Base-by-base conservation (phyloP, 1,140 invertebrate genomes). In the Hydropsyche tenuis region DNA sequence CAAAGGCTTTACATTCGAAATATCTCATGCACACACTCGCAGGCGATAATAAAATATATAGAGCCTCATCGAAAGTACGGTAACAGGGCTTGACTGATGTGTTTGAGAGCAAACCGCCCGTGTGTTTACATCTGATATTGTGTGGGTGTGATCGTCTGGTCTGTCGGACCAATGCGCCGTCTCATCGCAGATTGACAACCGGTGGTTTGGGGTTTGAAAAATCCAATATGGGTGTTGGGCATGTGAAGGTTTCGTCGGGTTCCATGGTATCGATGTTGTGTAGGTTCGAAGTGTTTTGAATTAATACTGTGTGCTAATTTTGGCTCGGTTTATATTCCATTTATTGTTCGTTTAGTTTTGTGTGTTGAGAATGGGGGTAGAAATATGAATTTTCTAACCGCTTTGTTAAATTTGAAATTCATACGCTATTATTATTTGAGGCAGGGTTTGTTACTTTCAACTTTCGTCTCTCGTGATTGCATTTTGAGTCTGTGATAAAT, bases 81-180 rank as follows among this genome's bases (percentile, higher is more conserved):
- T 60, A 60, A 60, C 56, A 60, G 56, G 56, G 56, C 56, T 60
- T 60, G 56, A 60, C 56, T 60, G 56, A 60, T 60, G 56, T 60
- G 56, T 60, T 60, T 60, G 56, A 60, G 56, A 60, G 56, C 56
- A 60, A 60, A 60, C 56, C 56, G 56, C 56, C 56, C 56, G 56
- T 60, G 23, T 60, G 56, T 60, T 60, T 60, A 60, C 56, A 60
- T 60, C 56, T 60, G 56, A 60, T 60, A 60, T 60, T 60, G 56
- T 60, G 56, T 60, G 56, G 56, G 56, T 60, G 56, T 60, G 56
- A 60, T 60, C 56, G 56, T 60, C 56, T 60, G 56, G 56, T 22
- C 56, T 60, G 30, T 37, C 9, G 30, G 30, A 37, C 30, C 30
- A 9, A 37, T 37, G 1, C 9, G 20, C 22, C 56, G 56, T 60